phyloP scores from a whole-genome alignment of 2,888 invertebrate genomes.

The Amiota mariae region DNA sequence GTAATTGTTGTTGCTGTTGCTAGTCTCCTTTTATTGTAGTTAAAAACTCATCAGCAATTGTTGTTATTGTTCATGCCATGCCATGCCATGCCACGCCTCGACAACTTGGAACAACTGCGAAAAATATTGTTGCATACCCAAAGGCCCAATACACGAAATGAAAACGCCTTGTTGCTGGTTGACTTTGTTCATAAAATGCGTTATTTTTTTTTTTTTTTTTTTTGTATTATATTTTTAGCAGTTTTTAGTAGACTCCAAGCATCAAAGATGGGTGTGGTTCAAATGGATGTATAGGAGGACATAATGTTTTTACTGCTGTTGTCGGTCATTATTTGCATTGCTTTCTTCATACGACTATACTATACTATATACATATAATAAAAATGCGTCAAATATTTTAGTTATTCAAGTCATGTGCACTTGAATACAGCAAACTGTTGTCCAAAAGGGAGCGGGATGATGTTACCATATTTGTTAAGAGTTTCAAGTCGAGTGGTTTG shows the following conservation, averaged over 20 bases:
- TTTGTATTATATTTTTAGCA: slow-evolving; percentile 7
- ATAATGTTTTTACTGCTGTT: too few relatives aligned
- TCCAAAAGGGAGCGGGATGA: not conserved
- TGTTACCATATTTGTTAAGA: slow-evolving; percentile 39
- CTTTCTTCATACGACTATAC: too few relatives aligned
- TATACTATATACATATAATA: too few relatives aligned
- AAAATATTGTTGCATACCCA: slow-evolving; percentile 50
- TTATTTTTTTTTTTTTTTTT: not conserved
- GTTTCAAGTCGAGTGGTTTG: slow-evolving; percentile 29
- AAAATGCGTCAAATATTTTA: too few relatives aligned
- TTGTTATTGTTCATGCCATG: slow-evolving; percentile 8
- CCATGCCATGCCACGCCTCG: not conserved
- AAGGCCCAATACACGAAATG: slow-evolving; percentile 40
- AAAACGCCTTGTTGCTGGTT: not conserved
- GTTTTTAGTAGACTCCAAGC: not conserved
- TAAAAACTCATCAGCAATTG: slow-evolving; percentile 59
- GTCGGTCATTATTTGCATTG: too few relatives aligned
- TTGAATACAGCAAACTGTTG: slow-evolving; percentile 14
- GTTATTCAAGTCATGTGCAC: not conserved
- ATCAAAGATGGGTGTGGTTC: slow-evolving; percentile 1
- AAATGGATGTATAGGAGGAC: slow-evolving; percentile 27
- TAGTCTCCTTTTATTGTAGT: slow-evolving; percentile 60
- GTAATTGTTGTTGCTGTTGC: slow-evolving; percentile 42
- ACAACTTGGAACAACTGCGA: slow-evolving; percentile 3
- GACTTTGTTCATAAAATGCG: not conserved